Evolutionary conservation across 2,888 invertebrate species (phyloP), one percentile per base, ranked within the genome.

Genomic region (Ptychoptera contaminata): DNA sequence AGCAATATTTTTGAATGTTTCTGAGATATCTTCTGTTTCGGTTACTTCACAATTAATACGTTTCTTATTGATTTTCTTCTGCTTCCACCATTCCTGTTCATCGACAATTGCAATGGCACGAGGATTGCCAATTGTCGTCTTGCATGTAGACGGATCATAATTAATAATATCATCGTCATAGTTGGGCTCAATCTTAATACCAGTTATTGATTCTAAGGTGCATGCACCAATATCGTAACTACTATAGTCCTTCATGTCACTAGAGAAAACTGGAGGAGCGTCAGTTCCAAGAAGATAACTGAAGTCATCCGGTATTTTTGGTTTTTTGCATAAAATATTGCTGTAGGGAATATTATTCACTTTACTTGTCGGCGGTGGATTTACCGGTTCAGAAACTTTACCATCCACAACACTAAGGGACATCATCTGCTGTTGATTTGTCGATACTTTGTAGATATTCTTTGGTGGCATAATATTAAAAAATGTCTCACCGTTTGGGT

Each of bases 401-500:
- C 23, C 23, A 23, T 23, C 23, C 3, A 23, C 23, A 23, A 23
- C 23, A 23, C 23, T 23, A 3, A 23, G 7, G 23, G 23, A 23
- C 23, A 23, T 11, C 42, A 38, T 43, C 38, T 39, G 23, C 2
- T 40, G 8, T 34, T 31, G 30, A n/a, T 37, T 32, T 34, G 30
- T 45, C 9, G 34, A n/a, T 14, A 46, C 48, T 42, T 47, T 47
- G n/a, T 48, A 50, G 12, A 47, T 47, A 34, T 47, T 46, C 35
- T 46, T 44, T 16, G 48, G 50, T 35, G 47, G 42, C 36, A 44
- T 42, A 9, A 48, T 41, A n/a, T 40, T 37, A 41, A 50, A 50
- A 16, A 46, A 43, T 8, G 47, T 34, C 16, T 32, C 37, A 34
- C 50, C 50, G 14, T 37, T 29, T 36, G 39, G 35, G 12, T 44